A percentile compares a stretch with the other conserved stretches of the same genome.
These are phyloP conservation scores for Hormaphis cornu DNA, from an alignment of 1,140 invertebrate species.

Conservation along the genomic window DNA sequence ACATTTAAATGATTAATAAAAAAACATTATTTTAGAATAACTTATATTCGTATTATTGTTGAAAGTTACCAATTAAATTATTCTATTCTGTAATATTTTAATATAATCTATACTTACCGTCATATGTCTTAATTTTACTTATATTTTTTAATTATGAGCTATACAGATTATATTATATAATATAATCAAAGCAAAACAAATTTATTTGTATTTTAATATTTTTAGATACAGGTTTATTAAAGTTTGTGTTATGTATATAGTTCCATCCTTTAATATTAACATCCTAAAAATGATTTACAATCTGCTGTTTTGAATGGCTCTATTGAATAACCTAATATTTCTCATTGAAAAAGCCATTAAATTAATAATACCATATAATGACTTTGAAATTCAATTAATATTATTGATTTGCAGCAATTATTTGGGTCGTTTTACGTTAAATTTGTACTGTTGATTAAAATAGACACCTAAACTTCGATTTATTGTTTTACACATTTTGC, in stretches of 20 bases:
- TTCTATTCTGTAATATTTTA: no score
- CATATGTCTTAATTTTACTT: no score
- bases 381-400: neutral
- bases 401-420: conserved; percentile 3
- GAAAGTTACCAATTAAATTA: no score
- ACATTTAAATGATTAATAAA: no score
- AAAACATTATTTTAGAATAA: no score
- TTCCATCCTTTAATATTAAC: no score
- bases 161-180: no score
- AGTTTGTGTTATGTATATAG: neutral
- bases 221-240: neutral
- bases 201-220: neutral
- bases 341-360: neutral
- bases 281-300: no score
- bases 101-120: no score
- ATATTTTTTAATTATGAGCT: no score
- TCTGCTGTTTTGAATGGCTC: neutral
- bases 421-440: neutral
- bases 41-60: no score
- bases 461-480: neutral
- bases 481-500: neutral
- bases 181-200: neutral
- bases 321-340: neutral
- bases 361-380: neutral
- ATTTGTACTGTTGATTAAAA: neutral